phyloP scores from a whole-genome alignment of 1,140 invertebrate species.

The Asobara japonica region DNA sequence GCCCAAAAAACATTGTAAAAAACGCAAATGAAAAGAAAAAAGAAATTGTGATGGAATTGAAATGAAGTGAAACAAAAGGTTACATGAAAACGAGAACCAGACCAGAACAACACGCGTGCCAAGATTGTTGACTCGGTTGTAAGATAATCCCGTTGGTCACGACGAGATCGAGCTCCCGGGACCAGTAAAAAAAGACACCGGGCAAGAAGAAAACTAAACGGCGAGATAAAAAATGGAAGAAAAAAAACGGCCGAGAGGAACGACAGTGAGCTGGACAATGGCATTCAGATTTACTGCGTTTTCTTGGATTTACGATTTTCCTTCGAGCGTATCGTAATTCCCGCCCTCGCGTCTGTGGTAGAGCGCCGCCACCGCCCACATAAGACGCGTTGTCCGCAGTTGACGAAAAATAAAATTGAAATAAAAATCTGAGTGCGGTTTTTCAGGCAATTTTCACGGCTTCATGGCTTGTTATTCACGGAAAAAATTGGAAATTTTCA shows the following conservation, averaged over 20 bases:
- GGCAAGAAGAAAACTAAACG: not conserved
- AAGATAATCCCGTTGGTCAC: constrained; percentile 56
- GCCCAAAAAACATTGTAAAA: no score
- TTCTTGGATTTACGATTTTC: constrained; percentile 53
- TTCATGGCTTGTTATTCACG: no score
- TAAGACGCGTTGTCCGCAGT: not conserved
- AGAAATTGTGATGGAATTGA: no score
- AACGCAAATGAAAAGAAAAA: no score
- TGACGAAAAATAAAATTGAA: constrained; percentile 3
- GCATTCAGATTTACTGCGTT: constrained; percentile 50
- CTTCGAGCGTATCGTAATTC: constrained; percentile 26
- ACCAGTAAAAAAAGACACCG: not conserved
- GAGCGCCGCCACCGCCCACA: constrained; percentile 19
- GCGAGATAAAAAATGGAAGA: not conserved
- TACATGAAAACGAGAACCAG: not conserved
- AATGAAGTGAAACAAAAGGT: not conserved
- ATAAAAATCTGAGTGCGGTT: no score
- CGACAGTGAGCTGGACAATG: constrained; percentile 19
- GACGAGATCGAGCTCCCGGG: constrained; percentile 48
- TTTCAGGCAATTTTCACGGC: not conserved
- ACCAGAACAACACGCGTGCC: not conserved
- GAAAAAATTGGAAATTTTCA: no score
- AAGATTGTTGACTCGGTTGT: not conserved
- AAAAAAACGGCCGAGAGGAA: not conserved
- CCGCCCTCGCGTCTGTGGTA: constrained; percentile 22